Evolutionary conservation across 64 coral and sea anemone species (phyloP).

Genomic region (Platygyra sinensis): DNA sequence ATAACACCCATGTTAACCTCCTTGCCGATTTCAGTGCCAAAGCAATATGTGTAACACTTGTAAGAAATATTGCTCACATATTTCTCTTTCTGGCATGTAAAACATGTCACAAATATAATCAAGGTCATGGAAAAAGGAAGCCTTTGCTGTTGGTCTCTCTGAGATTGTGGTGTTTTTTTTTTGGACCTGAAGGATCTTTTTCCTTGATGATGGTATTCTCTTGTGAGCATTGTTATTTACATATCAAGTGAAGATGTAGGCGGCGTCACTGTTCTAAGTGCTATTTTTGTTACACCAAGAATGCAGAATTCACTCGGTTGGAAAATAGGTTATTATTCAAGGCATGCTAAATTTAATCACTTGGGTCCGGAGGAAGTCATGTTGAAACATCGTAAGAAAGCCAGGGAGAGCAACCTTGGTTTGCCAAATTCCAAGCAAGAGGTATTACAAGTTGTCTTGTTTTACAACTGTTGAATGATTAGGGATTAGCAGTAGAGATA

Average conservation of each 20-base stretch:
- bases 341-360: constrained; percentile 4
- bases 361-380: background rate
- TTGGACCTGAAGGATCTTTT: background rate
- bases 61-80: background rate
- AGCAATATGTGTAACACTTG: background rate
- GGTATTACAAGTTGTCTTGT: background rate
- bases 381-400: constrained; percentile 42
- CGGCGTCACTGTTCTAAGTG: background rate
- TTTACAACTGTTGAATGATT: background rate
- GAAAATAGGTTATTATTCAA: no score
- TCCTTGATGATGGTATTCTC: background rate
- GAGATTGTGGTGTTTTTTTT: background rate
- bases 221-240: background rate
- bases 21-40: background rate
- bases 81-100: background rate
- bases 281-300: background rate
- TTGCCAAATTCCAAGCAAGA: constrained; percentile 5
- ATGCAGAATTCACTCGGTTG: background rate
- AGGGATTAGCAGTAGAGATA: background rate
- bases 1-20: background rate
- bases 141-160: background rate
- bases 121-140: background rate
- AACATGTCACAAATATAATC: constrained; percentile 8
- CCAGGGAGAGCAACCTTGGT: background rate
- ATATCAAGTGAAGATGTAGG: background rate